phyloP scores from a whole-genome alignment of 2,797 vertebrate genomes.

The Pterois miles region DNA sequence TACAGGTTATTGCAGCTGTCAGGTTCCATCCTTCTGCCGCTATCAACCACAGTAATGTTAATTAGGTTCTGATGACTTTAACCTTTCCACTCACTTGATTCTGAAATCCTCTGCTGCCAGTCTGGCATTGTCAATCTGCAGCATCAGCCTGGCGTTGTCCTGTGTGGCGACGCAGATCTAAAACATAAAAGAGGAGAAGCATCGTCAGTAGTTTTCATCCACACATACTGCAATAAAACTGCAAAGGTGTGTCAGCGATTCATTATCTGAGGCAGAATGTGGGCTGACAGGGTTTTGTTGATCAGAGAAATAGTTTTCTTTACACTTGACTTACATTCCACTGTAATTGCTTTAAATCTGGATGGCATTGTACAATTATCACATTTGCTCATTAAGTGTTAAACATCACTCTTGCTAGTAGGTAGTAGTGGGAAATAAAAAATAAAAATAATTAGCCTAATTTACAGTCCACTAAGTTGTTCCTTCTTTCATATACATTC shows the following conservation, averaged over 20 bases:
- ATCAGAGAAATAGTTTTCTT: not conserved
- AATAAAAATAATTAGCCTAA: not conserved
- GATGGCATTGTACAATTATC: not conserved
- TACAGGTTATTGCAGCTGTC: not conserved
- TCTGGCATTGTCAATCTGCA: slow-evolving; percentile 83
- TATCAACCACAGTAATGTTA: not conserved
- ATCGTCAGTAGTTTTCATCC: not conserved
- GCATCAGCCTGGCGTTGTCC: slow-evolving; percentile 75
- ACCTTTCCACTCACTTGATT: slow-evolving; percentile 76
- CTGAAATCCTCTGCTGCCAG: slow-evolving; percentile 84
- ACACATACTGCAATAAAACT: not conserved
- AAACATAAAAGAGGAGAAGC: not conserved
- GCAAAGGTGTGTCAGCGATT: not conserved
- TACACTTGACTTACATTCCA: not conserved
- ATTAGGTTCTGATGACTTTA: not conserved
- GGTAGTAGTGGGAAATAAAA: not conserved
- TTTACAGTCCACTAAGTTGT: not conserved
- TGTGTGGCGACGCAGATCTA: slow-evolving; percentile 70
- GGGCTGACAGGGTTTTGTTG: not conserved
- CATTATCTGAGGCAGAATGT: not conserved
- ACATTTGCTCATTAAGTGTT: not conserved
- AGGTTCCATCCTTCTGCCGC: not conserved
- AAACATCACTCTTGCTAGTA: not conserved
- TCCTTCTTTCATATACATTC: not conserved
- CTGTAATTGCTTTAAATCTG: not conserved